phyloP scores from a whole-genome alignment of 1,140 invertebrate species.

The Temnothorax curvispinosus region DNA sequence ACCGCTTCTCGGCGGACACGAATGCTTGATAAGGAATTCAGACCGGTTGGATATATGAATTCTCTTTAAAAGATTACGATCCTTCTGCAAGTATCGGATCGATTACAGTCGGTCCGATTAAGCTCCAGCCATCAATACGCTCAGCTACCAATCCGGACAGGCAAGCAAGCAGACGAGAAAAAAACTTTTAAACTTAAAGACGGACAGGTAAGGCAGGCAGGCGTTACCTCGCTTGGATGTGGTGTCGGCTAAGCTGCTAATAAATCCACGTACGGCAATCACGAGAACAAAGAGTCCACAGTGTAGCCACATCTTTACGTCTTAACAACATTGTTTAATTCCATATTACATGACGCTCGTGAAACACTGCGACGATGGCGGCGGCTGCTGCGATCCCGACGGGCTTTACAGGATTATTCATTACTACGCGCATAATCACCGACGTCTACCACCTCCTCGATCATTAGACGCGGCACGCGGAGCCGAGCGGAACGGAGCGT shows the following conservation, averaged over 20 bases:
- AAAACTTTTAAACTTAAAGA: slow-evolving; percentile 9
- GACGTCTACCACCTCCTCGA: slow-evolving; percentile 77
- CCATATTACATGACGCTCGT: slow-evolving; percentile 84
- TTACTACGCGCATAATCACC: slow-evolving; percentile 79
- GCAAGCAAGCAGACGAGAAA: background rate
- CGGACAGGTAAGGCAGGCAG: slow-evolving; percentile 29
- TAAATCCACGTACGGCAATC: slow-evolving; percentile 85
- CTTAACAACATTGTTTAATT: slow-evolving; percentile 86
- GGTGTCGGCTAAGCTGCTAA: slow-evolving; percentile 82
- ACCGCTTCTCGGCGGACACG: background rate
- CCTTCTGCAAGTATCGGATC: background rate
- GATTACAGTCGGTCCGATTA: slow-evolving; percentile 13
- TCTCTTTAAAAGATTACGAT: background rate
- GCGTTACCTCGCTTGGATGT: slow-evolving; percentile 84
- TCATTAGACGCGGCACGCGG: slow-evolving; percentile 76
- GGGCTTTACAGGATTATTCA: slow-evolving; percentile 64
- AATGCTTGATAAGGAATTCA: background rate
- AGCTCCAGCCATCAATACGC: slow-evolving; percentile 6
- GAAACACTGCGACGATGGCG: slow-evolving; percentile 80
- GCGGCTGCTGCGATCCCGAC: slow-evolving; percentile 60
- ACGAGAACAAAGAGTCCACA: slow-evolving; percentile 86
- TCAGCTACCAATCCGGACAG: slow-evolving; percentile 1
- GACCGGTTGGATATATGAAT: background rate
- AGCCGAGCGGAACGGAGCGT: slow-evolving; percentile 54
- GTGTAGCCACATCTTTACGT: slow-evolving; percentile 86